Percentiles rank a stretch among this genome's conserved stretches.
Evolutionary conservation across 2,797 vertebrate species (phyloP).

Genomic region (Brachyrhaphis roseni): DNA sequence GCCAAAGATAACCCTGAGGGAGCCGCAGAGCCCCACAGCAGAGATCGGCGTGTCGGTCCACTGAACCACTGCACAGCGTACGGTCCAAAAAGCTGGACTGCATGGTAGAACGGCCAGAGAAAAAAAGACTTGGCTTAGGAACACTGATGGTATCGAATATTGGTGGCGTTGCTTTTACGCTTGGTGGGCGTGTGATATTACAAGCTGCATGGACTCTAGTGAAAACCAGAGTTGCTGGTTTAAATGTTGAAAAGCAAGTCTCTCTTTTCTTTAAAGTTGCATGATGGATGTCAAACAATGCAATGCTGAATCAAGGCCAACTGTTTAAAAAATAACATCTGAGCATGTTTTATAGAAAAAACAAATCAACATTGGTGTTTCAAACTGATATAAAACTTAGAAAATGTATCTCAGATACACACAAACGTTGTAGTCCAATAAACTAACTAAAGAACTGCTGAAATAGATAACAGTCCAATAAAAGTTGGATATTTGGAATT

Average conservation of each 20-base stretch:
- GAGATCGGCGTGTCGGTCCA: conserved; percentile 4
- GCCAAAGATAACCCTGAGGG: conserved; percentile 9
- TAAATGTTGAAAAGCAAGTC: neutral
- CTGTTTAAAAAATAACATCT: neutral
- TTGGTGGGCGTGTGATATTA: neutral
- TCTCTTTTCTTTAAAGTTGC: neutral
- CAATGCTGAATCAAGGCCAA: neutral
- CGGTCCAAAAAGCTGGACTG: conserved; percentile 6
- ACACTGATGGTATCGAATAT: conserved; percentile 8
- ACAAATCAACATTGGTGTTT: neutral
- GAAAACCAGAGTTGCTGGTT: neutral
- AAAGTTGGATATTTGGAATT: neutral
- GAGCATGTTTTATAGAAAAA: neutral
- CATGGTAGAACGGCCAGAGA: neutral
- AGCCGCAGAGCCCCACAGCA: conserved; percentile 8
- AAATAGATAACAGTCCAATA: neutral
- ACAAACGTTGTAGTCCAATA: neutral
- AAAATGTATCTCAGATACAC: neutral
- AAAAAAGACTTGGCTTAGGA: neutral
- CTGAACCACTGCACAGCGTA: neutral
- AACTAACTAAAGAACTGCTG: neutral
- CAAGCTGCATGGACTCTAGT: neutral
- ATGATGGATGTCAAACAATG: neutral
- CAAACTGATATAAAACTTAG: neutral
- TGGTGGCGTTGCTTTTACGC: conserved; percentile 3